Conservation (phyloP, 2,797 vertebrate genomes). For the Centropyge bicolor region DNA sequence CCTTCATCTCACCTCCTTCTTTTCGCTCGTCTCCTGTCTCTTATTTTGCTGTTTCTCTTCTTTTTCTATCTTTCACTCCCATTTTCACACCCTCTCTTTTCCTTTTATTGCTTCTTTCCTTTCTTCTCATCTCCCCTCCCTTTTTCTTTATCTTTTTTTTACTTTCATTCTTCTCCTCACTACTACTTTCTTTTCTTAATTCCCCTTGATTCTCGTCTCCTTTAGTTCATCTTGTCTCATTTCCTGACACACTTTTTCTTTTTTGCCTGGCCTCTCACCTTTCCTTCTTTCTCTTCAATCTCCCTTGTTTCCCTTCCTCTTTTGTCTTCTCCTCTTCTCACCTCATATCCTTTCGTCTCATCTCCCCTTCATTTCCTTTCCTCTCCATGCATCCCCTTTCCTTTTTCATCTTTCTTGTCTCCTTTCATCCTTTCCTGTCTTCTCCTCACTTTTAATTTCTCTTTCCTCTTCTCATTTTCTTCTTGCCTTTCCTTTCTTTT, state of each 20-base stretch:
- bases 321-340: not conserved
- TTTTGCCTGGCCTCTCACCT: too few species aligned
- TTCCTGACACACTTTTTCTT: not conserved
- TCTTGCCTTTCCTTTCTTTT: not conserved
- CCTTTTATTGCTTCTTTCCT: not conserved
- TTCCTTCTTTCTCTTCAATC: not conserved
- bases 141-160: accelerated
- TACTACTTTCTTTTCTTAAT: not conserved
- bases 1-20: not conserved
- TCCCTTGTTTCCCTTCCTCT: too few species aligned
- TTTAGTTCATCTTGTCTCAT: not conserved
- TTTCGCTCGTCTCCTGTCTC: not conserved
- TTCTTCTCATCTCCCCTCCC: not conserved
- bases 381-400: too few species aligned
- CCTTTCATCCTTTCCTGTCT: not conserved
- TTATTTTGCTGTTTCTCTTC: not conserved
- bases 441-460: not conserved
- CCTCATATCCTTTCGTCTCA: too few species aligned
- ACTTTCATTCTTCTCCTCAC: not conserved
- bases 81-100: not conserved
- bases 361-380: too few species aligned
- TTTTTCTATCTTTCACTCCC: not conserved
- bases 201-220: not conserved
- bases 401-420: not conserved
- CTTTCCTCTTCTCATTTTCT: not conserved